Conservation (phyloP, 2,113 vertebrate species). For the Gila orcuttii region DNA sequence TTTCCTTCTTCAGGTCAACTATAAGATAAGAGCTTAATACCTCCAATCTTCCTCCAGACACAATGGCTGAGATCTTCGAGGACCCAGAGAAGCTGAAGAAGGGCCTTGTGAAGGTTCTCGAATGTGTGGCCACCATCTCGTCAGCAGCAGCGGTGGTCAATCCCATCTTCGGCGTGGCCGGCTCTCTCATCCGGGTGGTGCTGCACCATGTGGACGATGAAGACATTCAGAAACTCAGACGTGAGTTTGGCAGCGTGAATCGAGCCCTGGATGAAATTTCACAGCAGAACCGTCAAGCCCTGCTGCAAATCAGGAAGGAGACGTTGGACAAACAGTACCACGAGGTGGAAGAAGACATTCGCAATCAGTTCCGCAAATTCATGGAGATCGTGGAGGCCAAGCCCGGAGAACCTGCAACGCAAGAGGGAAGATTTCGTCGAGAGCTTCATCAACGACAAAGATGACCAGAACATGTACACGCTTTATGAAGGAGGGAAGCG, state of each 20-base stretch:
- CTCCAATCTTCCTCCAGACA: neutral
- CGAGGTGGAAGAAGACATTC: slow-evolving; percentile 76
- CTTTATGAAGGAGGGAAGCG: slow-evolving; percentile 77
- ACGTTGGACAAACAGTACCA: slow-evolving; percentile 76
- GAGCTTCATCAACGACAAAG: slow-evolving; percentile 71
- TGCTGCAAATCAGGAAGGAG: slow-evolving; percentile 76
- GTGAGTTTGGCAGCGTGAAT: slow-evolving; percentile 73
- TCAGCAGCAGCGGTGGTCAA: slow-evolving; percentile 77
- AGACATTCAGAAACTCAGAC: slow-evolving; percentile 76
- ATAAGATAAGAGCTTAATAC: neutral
- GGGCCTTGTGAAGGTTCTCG: slow-evolving; percentile 73
- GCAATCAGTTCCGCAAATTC: slow-evolving; percentile 78
- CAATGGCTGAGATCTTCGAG: slow-evolving; percentile 72
- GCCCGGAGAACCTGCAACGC: slow-evolving; percentile 61
- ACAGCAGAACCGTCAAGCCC: slow-evolving; percentile 64
- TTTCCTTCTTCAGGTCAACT: slow-evolving; percentile 20
- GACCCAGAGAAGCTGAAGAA: slow-evolving; percentile 77
- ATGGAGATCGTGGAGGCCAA: slow-evolving; percentile 76
- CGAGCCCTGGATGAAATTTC: slow-evolving; percentile 71
- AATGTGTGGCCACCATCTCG: slow-evolving; percentile 77
- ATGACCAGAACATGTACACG: slow-evolving; percentile 80
- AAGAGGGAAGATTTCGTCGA: slow-evolving; percentile 71
- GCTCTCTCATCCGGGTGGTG: slow-evolving; percentile 78
- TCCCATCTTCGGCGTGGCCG: slow-evolving; percentile 78
- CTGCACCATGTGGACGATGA: slow-evolving; percentile 78